Conservation (phyloP, 2,113 vertebrate genomes). For the Argyrosomus japonicus region DNA sequence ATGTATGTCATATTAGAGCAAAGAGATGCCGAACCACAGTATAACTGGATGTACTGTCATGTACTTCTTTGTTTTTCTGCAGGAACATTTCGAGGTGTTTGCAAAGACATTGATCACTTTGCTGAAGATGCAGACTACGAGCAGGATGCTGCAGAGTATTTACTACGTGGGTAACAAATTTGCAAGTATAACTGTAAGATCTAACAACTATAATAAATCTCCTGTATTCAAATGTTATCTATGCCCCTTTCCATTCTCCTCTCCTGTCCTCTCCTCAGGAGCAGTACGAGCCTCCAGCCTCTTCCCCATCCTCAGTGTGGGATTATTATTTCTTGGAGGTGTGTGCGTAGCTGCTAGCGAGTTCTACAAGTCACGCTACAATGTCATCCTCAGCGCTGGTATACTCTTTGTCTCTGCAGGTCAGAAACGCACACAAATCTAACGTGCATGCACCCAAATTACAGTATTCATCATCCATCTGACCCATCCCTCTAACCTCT, state of each 20-base stretch:
- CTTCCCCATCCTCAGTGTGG: conserved; percentile 87
- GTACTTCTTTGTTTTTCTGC: conserved; percentile 52
- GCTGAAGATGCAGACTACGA: conserved; percentile 95
- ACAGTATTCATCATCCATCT: background rate
- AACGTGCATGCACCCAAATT: background rate
- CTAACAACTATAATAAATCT: background rate
- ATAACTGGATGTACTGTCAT: background rate
- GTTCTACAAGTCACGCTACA: conserved; percentile 97
- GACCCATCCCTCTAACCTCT: background rate
- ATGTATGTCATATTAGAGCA: background rate
- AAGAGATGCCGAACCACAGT: too few relatives aligned
- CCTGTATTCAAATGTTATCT: background rate
- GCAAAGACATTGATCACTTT: conserved; percentile 99
- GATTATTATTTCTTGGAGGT: conserved; percentile 82
- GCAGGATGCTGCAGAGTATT: conserved; percentile 95
- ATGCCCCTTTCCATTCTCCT: background rate
- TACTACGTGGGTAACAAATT: conserved; percentile 88
- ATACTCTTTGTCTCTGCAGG: conserved; percentile 87
- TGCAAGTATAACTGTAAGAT: background rate
- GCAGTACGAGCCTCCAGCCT: conserved; percentile 84
- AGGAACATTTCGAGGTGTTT: conserved; percentile 96
- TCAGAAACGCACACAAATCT: conserved; percentile 52
- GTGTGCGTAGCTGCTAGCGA: conserved; percentile 91
- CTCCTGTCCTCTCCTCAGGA: conserved; percentile 75
- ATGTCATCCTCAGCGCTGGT: conserved; percentile 87